A percentile compares a stretch with the other conserved stretches of the same genome.
These are phyloP conservation scores for Chitala chitala DNA, from an alignment of 2,113 vertebrate genomes.

Conservation along the genomic window DNA sequence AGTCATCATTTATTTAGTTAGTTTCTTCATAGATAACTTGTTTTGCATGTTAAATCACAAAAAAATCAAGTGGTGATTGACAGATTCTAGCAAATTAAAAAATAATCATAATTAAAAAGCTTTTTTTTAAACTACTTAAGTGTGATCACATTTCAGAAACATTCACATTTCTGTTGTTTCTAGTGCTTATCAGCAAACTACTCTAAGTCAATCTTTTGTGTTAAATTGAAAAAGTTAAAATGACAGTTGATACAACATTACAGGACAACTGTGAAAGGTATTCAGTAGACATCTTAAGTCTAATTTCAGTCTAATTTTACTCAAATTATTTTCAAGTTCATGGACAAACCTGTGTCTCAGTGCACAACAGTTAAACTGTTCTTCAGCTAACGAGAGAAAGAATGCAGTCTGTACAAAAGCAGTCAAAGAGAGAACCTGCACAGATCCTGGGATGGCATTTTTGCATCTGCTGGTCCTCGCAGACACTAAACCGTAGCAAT, in stretches of 20 bases:
- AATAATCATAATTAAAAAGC: constrained; percentile 66
- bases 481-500: constrained; percentile 52
- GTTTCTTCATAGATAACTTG: constrained; percentile 69
- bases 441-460: constrained; percentile 9
- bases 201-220: constrained; percentile 61
- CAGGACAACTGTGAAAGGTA: constrained; percentile 79
- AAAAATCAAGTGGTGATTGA: constrained; percentile 72
- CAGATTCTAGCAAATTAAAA: constrained; percentile 83
- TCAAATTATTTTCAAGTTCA: constrained; percentile 64
- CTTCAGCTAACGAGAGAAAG: constrained; percentile 60
- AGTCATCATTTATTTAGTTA: constrained; percentile 79
- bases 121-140: constrained; percentile 65
- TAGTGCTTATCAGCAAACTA: constrained; percentile 74
- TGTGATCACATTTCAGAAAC: constrained; percentile 78
- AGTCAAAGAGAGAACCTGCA: constrained; percentile 48
- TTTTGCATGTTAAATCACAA: constrained; percentile 76
- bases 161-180: constrained; percentile 81
- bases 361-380: constrained; percentile 69
- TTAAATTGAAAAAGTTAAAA: constrained; percentile 72
- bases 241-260: constrained; percentile 92
- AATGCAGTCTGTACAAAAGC: constrained; percentile 52
- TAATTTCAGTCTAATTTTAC: constrained; percentile 65
- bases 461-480: constrained; percentile 45
- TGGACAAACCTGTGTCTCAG: constrained; percentile 64
- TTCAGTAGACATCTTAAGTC: constrained; percentile 71